Evolutionary conservation across 2,888 invertebrate genomes (phyloP), one percentile per base, ranked within the genome.

Genomic region (Trissonchulus latispiculum): DNA sequence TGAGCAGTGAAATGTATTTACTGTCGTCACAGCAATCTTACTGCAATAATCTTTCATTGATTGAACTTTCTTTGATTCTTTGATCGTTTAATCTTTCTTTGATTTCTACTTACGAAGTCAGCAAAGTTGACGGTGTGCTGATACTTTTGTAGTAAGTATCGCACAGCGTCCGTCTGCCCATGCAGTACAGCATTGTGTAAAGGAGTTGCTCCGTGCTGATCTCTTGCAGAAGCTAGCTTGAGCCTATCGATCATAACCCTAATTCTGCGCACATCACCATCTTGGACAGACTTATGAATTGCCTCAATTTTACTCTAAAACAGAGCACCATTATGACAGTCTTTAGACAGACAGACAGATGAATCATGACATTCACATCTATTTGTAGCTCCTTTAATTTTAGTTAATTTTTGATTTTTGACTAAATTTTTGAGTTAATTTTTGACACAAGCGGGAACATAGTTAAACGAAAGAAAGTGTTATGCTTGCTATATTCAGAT

Each of bases 241-340:
- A 93, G 89, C 77, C 94, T 86, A 84, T 95, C 92, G 78, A 79
- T 67, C 77, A 83, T 90, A 78, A 91, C 89, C 84, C 92, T 92
- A 72, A 95, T 86, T 78, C 92, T 91, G 78, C 90, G 86, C 77
- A 95, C 86, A 80, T 90, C 91, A 1, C 95, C 95, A 78, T 90
- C 90, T 79, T 89, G 88, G 31, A 93, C 90, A 37, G 93, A 92
- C 78, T 89, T 85, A 83, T 95, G 95, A 36, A 95, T 92, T 75
- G 90, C 88, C 77, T 90, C 90, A 77, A 95, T 94, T 88, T 95
- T 94, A 78, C 89, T 89, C 93, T 94, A 79, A 32, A 83, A 82
- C 2, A 69, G 15, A n/a, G n/a, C n/a, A n/a, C n/a, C n/a, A n/a
- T n/a, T n/a, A n/a, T n/a, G n/a, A n/a, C n/a, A n/a, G n/a, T n/a